Evolutionary conservation across 2,888 invertebrate species (phyloP).

Genomic region (Parascotia fuliginaria): DNA sequence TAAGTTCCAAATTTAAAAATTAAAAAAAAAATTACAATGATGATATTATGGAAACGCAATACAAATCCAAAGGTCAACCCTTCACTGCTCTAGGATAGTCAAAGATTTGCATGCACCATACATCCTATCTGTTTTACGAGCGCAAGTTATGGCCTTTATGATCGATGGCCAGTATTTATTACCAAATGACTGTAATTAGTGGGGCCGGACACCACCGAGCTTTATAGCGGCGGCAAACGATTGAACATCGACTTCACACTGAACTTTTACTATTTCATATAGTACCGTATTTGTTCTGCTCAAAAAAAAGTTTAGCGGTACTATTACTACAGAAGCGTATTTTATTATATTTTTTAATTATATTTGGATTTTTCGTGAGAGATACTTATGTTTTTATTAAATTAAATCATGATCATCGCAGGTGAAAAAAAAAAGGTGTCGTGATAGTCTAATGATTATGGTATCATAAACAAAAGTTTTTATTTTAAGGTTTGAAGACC

Average conservation of each 20-base stretch:
- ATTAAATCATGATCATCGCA: too few relatives aligned
- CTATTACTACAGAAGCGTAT: conserved; percentile 11
- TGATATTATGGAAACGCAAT: too few relatives aligned
- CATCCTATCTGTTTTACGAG: conserved; percentile 58
- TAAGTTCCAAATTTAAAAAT: too few relatives aligned
- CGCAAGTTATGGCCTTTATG: conserved; percentile 76
- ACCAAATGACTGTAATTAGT: conserved; percentile 76
- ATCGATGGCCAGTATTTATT: conserved; percentile 77
- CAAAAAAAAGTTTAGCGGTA: conserved; percentile 32
- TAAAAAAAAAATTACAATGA: too few relatives aligned
- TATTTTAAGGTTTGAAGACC: too few relatives aligned
- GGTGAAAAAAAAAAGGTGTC: too few relatives aligned
- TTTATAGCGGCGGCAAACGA: conserved; percentile 61
- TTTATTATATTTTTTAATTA: conserved; percentile 1
- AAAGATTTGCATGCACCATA: conserved; percentile 58
- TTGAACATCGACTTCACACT: conserved; percentile 58
- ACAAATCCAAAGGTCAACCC: conserved; percentile 6
- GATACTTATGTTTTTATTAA: too few relatives aligned
- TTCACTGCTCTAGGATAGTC: conserved; percentile 15
- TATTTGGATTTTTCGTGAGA: conserved; percentile 5
- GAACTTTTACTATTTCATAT: conserved; percentile 39
- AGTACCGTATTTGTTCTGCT: conserved; percentile 40
- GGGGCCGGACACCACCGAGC: conserved; percentile 54
- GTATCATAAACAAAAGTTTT: too few relatives aligned
- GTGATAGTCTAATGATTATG: too few relatives aligned